These are phyloP conservation scores for Megalurothrips usitatus DNA, from an alignment of 2,888 invertebrate species.

Conservation along the genomic window DNA sequence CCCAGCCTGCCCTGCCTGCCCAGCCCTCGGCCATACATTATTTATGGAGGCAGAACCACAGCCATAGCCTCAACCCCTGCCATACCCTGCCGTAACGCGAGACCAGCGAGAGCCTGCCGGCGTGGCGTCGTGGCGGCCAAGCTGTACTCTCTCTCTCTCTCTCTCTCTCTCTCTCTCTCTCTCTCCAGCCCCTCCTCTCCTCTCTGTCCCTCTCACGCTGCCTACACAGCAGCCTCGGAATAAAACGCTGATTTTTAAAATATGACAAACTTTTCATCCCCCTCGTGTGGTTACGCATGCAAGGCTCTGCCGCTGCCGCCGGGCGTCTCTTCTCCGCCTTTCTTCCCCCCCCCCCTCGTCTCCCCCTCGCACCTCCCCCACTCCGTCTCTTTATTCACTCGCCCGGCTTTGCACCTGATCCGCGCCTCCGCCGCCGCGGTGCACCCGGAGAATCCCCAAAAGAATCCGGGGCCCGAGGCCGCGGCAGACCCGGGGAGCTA, in stretches of 20 bases:
- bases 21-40: conserved; percentile 8
- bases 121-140: no score
- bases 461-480: no score
- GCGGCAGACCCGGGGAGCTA: no score
- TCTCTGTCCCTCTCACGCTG: no score
- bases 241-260: background rate
- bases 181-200: background rate
- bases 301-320: background rate
- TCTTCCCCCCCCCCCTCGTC: no score
- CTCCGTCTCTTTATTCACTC: background rate
- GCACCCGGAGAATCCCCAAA: no score
- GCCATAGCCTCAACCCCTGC: background rate
- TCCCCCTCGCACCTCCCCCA: background rate
- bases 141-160: no score
- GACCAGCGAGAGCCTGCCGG: no score
- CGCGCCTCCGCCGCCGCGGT: background rate
- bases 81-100: no score
- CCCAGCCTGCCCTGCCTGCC: background rate
- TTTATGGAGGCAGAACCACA: background rate
- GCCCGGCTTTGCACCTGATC: conserved; percentile 3
- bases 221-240: background rate
- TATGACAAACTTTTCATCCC: background rate
- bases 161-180: background rate
- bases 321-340: no score
- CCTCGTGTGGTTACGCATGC: background rate